A percentile compares a stretch with the other conserved stretches of the same genome.
Conservation (phyloP, 2,888 invertebrate genomes). For the Hydrotaea cyrtoneurina region DNA sequence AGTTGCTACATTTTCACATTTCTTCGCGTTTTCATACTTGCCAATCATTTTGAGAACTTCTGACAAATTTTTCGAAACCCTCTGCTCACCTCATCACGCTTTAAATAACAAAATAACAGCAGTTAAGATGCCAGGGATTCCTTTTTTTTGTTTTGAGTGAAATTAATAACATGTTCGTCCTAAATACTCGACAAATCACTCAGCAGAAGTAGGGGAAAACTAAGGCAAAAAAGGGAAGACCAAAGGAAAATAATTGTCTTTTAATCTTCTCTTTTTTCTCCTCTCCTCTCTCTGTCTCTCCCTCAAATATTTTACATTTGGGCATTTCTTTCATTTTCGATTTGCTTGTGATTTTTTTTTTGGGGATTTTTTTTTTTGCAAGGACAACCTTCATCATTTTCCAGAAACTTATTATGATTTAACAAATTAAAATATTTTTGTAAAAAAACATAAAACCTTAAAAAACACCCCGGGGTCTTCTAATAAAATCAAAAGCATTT, state of each 20-base stretch:
- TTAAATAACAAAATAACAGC: not conserved
- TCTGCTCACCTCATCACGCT: not conserved
- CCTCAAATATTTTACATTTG: not conserved
- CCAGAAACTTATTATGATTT: conserved; percentile 49
- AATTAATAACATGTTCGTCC: not conserved
- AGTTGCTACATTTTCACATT: not conserved
- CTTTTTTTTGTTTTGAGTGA: conserved; percentile 25
- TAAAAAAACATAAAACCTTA: conserved; percentile 41
- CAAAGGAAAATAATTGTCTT: conserved; percentile 29
- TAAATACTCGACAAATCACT: not conserved
- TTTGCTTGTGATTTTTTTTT: not conserved
- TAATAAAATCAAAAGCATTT: no score
- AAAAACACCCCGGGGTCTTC: conserved; percentile 37
- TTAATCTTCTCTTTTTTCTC: conserved; percentile 28
- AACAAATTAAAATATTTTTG: conserved; percentile 56
- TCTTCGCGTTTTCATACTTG: not conserved
- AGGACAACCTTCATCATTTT: conserved; percentile 57
- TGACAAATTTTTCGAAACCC: not conserved
- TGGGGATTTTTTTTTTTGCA: conserved; percentile 10
- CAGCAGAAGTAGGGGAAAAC: not conserved
- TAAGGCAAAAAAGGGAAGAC: not conserved
- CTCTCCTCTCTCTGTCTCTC: not conserved
- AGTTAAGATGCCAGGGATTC: not conserved
- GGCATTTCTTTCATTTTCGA: not conserved
- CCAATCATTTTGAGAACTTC: not conserved